phyloP scores from a whole-genome alignment of 2,113 vertebrate genomes.

The Plestiodon gilberti region DNA sequence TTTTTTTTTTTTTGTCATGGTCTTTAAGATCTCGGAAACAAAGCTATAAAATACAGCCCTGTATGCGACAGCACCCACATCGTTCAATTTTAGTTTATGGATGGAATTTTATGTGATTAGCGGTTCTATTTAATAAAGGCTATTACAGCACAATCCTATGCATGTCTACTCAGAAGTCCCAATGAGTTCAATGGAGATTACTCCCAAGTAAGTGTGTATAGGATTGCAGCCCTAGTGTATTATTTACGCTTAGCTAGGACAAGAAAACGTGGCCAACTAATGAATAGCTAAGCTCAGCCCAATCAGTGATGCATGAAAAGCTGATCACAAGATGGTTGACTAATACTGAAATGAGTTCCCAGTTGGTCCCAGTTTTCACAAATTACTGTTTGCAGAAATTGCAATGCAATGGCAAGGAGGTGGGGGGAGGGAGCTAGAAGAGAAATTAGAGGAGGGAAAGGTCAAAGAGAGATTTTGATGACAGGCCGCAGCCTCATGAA shows the following conservation, averaged over 20 bases:
- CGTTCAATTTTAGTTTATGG: constrained; percentile 4
- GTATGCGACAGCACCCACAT: constrained; percentile 40
- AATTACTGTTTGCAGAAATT: not conserved
- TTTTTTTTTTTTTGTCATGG: constrained; percentile 44
- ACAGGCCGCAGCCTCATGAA: not conserved
- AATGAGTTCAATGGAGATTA: too few species aligned
- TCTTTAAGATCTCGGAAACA: constrained; percentile 47
- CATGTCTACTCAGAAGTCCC: too few species aligned
- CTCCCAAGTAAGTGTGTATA: too few species aligned
- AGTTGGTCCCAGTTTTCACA: not conserved
- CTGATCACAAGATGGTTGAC: not conserved
- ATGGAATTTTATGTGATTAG: constrained; percentile 41
- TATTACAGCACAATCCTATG: too few species aligned
- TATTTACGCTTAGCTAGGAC: not conserved
- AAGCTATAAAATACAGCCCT: constrained; percentile 45
- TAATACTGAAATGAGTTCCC: not conserved
- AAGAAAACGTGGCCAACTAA: not conserved
- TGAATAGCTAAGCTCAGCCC: not conserved
- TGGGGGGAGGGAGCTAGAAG: not conserved
- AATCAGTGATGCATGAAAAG: not conserved
- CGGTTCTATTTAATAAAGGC: constrained; percentile 10
- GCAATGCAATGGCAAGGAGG: not conserved
- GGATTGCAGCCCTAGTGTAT: too few species aligned
- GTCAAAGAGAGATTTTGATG: not conserved
- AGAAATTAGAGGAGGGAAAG: not conserved